Percentiles rank a stretch among this genome's conserved stretches.
Evolutionary conservation across 2,888 invertebrate genomes (phyloP).

Genomic region (Subacronicta megacephala): DNA sequence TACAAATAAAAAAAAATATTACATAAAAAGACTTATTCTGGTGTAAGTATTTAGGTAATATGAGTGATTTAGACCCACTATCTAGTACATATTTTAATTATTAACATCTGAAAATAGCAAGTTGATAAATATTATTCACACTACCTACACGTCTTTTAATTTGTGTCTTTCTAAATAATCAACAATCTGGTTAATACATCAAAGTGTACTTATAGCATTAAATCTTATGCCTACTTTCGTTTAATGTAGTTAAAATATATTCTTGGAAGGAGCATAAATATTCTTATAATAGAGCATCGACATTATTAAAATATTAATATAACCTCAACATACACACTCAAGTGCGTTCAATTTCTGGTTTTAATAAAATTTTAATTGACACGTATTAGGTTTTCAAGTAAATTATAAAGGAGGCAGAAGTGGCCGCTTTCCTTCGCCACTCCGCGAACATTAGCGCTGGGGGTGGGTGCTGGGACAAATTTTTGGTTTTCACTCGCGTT

Average conservation of each 20-base stretch:
- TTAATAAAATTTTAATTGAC: slow-evolving; percentile 88
- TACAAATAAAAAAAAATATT: too few relatives aligned
- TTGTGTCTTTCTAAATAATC: neutral
- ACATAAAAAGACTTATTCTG: too few relatives aligned
- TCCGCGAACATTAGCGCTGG: slow-evolving; percentile 79
- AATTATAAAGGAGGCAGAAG: slow-evolving; percentile 84
- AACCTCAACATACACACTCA: slow-evolving; percentile 71
- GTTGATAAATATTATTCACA: too few relatives aligned
- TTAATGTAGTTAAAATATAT: slow-evolving; percentile 30
- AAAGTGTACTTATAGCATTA: neutral
- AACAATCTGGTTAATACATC: neutral
- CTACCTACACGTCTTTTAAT: too few relatives aligned
- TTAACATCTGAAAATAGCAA: too few relatives aligned
- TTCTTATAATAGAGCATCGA: slow-evolving; percentile 55
- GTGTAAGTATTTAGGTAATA: too few relatives aligned
- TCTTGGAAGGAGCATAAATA: slow-evolving; percentile 35
- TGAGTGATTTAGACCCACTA: too few relatives aligned
- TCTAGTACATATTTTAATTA: too few relatives aligned
- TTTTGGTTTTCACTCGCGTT: slow-evolving; percentile 86
- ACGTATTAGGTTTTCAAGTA: slow-evolving; percentile 86
- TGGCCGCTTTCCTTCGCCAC: slow-evolving; percentile 77
- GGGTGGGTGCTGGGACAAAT: slow-evolving; percentile 82
- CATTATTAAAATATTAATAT: slow-evolving; percentile 83
- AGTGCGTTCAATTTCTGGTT: slow-evolving; percentile 75
- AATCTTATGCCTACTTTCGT: slow-evolving; percentile 4